phyloP scores from a whole-genome alignment of 2,113 vertebrate species.

The Boleophthalmus pectinirostris region DNA sequence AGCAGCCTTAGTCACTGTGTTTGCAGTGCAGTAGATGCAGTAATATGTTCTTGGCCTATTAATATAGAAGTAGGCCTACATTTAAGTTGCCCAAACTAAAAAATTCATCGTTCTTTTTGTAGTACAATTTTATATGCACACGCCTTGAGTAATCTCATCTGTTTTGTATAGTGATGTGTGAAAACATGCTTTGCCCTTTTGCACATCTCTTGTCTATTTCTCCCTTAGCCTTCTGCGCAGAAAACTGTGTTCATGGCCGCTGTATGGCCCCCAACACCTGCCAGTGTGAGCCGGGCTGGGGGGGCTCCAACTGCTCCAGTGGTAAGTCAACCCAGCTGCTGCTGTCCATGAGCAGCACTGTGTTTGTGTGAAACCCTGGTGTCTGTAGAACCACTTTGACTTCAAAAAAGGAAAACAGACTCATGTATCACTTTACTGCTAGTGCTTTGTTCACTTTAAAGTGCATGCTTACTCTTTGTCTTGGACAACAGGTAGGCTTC shows the following conservation, averaged over 20 bases:
- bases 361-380: conserved; percentile 38
- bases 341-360: conserved; percentile 64
- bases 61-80: no score
- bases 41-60: no score
- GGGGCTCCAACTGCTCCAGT: conserved; percentile 95
- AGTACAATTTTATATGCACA: not conserved
- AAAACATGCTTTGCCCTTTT: not conserved
- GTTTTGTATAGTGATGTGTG: not conserved
- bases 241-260: conserved; percentile 94
- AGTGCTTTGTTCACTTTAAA: not conserved
- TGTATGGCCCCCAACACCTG: conserved; percentile 98
- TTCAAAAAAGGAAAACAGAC: conserved; percentile 34
- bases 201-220: conserved; percentile 46
- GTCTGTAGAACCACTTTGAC: conserved; percentile 48
- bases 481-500: not conserved
- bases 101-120: not conserved
- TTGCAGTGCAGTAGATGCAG: no score
- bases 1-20: no score
- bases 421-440: conserved; percentile 30
- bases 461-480: not conserved
- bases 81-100: no score
- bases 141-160: not conserved
- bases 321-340: conserved; percentile 92
- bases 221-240: conserved; percentile 87
- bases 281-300: conserved; percentile 99